A percentile compares a stretch with the other conserved stretches of the same genome.
Conservation (phyloP, 2,113 vertebrate species). For the Crotophaga sulcirostris region DNA sequence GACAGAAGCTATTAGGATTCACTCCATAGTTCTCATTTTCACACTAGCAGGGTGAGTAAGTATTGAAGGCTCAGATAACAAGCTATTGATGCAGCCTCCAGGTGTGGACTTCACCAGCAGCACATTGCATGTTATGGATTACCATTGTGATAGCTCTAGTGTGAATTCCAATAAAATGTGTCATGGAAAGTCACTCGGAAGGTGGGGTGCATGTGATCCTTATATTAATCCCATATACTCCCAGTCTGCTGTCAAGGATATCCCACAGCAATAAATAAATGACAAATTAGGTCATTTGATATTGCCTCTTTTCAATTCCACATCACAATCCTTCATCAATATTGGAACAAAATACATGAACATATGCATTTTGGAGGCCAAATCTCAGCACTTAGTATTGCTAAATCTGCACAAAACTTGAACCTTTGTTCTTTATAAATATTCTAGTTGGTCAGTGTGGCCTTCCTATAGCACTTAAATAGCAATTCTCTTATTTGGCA, state of each 20-base stretch:
- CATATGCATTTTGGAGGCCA: neutral
- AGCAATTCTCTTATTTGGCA: neutral
- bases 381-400: neutral
- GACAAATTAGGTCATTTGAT: neutral
- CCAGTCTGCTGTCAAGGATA: neutral
- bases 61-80: neutral
- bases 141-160: neutral
- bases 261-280: neutral
- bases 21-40: conserved; percentile 44
- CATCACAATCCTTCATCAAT: neutral
- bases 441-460: neutral
- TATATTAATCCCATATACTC: conserved; percentile 3
- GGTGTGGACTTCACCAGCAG: neutral
- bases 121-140: conserved; percentile 21
- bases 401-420: neutral
- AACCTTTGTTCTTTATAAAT: neutral
- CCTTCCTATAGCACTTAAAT: neutral
- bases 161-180: conserved; percentile 47
- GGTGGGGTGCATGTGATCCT: neutral
- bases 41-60: conserved; percentile 12
- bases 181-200: conserved; percentile 8
- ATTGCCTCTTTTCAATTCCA: neutral
- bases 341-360: neutral
- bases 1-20: conserved; percentile 67
- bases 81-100: conserved; percentile 1